Conservation (phyloP, 2,113 vertebrate genomes). For the Sminthopsis crassicaudata region DNA sequence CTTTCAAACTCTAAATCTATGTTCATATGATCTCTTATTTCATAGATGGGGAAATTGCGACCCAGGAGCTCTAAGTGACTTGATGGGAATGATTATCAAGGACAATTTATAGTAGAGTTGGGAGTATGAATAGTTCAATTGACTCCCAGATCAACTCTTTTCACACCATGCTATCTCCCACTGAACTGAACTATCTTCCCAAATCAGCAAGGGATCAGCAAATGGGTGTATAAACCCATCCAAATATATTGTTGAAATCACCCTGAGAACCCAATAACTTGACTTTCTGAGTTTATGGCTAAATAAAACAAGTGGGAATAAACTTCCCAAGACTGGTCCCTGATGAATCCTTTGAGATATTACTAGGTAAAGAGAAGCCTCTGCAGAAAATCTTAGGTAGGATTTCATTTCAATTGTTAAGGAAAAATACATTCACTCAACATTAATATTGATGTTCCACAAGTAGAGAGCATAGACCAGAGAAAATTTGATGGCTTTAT, state of each 20-base stretch:
- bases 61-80: no score
- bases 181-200: neutral
- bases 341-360: neutral
- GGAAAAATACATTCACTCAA: neutral
- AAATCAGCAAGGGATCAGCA: neutral
- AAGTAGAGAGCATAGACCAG: neutral
- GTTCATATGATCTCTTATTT: no score
- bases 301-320: neutral
- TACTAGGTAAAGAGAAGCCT: neutral
- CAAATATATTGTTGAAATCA: conserved; percentile 27
- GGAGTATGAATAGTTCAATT: neutral
- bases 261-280: neutral
- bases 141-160: neutral
- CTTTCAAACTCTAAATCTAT: no score
- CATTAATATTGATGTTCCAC: neutral
- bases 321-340: neutral
- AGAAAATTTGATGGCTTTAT: neutral
- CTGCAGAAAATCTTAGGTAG: neutral
- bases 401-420: neutral
- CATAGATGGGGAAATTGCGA: no score
- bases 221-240: neutral
- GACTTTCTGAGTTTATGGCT: conserved; percentile 9
- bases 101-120: no score
- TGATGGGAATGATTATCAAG: no score
- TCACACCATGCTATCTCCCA: neutral